Evolutionary conservation across 2,797 vertebrate genomes (phyloP), one percentile per base, ranked within the genome.

Genomic region (Coilia nasus): DNA sequence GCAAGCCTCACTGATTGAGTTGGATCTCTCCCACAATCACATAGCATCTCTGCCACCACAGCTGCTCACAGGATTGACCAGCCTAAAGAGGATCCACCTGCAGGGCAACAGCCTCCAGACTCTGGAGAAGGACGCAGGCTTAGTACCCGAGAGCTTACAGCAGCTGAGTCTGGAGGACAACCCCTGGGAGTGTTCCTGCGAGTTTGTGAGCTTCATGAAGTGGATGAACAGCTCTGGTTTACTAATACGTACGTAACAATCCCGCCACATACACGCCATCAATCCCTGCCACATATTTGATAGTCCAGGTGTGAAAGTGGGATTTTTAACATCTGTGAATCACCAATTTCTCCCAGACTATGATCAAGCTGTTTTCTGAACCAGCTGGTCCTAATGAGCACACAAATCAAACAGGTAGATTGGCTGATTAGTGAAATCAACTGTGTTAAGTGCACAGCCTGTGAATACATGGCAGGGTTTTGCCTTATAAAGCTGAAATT

Each of bases 101-200:
- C 90, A 93, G 41, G 85, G 90, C 19, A 97, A 96, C 87, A 2
- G 67, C 0, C 88, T 97, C 54, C 90, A 86, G 62, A 89, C 81
- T 2, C 80, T 92, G 21, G 56, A 82, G 86, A 90, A 94, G 57
- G 85, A 91, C 71, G 83, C 90, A 81, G 89, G 92, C 10, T 11
- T 9, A 82, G 82, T 75, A 83, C 19, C 90, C 31, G 82, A 91
- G 64, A 90, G 91, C 83, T 87, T 95, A 81, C 89, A n/a, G 85
- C 87, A 9, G 75, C 87, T 96, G 17, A 81, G 85, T 90, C 92
- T 98, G 88, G 85, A 90, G 83, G 94, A 87, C 87, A 99, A 98
- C 89, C 96, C 94, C 31, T 98, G 96, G 97, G 95, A 91, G 60
- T 98, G 97, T 71, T 96, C 95, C 84, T 96, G 96, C 86, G 88